Evolutionary conservation across 2,113 vertebrate species (phyloP).

Genomic region (Chionodraco myersi): DNA sequence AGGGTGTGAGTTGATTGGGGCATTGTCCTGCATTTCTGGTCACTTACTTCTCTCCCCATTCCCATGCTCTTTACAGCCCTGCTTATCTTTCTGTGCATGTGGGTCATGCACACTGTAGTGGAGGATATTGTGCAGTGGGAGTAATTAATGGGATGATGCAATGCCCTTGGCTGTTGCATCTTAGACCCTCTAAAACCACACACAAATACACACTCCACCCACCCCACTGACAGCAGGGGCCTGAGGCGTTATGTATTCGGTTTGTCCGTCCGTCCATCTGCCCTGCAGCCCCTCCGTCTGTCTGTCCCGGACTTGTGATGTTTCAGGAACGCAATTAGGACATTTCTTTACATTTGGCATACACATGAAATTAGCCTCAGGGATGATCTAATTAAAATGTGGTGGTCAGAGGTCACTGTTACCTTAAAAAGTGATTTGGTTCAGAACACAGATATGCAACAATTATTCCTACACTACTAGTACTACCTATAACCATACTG

Average conservation of each 20-base stretch:
- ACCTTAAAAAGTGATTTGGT: too few species aligned
- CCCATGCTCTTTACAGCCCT: constrained; percentile 41
- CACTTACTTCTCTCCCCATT: constrained; percentile 14
- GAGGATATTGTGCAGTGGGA: constrained; percentile 60
- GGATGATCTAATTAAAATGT: too few species aligned
- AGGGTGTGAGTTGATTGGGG: constrained; percentile 32
- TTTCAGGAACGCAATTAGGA: too few species aligned
- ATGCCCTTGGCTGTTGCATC: constrained; percentile 63
- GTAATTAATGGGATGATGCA: constrained; percentile 78
- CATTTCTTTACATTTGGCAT: too few species aligned
- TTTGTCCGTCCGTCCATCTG: too few species aligned
- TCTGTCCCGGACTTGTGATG: too few species aligned
- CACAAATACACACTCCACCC: background rate
- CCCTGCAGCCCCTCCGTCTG: too few species aligned
- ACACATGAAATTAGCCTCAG: too few species aligned
- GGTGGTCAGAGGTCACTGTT: too few species aligned
- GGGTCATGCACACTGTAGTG: constrained; percentile 62
- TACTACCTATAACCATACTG: too few species aligned
- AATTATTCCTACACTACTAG: too few species aligned
- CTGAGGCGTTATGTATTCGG: constrained; percentile 4
- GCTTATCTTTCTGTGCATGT: constrained; percentile 60
- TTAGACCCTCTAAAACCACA: constrained; percentile 39
- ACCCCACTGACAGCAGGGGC: background rate
- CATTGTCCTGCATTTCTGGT: constrained; percentile 30
- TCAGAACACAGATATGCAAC: too few species aligned